These are phyloP conservation scores for Stenopsyche tienmushanensis DNA, from an alignment of 1,140 invertebrate genomes.

Conservation along the genomic window DNA sequence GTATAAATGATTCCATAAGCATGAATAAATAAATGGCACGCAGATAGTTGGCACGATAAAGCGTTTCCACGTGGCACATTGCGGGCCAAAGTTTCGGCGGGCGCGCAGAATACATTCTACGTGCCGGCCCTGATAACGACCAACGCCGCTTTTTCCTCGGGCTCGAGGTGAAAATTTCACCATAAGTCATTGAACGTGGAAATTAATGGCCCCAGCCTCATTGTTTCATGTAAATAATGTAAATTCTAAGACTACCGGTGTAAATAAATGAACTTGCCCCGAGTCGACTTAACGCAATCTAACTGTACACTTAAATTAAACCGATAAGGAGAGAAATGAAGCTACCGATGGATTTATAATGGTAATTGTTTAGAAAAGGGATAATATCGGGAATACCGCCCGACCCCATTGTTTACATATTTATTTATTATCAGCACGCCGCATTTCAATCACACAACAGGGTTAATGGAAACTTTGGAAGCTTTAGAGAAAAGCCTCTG, in stretches of 20 bases:
- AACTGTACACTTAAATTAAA: neutral
- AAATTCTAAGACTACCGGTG: neutral
- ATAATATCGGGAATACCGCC: too few relatives aligned
- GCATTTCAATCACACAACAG: too few relatives aligned
- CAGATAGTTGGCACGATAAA: neutral
- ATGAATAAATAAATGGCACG: neutral
- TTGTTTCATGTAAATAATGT: constrained; percentile 18
- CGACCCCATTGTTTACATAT: too few relatives aligned
- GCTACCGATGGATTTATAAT: neutral
- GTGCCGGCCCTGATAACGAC: neutral
- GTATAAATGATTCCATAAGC: too few relatives aligned
- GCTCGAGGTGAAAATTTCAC: neutral
- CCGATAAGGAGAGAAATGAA: neutral
- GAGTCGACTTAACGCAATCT: too few relatives aligned
- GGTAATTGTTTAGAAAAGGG: neutral
- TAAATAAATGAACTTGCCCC: neutral
- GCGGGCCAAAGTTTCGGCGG: too few relatives aligned
- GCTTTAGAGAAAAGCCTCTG: too few relatives aligned
- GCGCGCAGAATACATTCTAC: neutral
- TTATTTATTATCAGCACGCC: too few relatives aligned
- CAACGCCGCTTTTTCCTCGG: neutral
- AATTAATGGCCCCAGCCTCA: constrained; percentile 9
- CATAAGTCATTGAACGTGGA: constrained; percentile 12
- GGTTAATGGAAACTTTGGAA: too few relatives aligned
- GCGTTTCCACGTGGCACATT: too few relatives aligned